phyloP scores from a whole-genome alignment of 2,797 vertebrate genomes.

The Rhinella marina region DNA sequence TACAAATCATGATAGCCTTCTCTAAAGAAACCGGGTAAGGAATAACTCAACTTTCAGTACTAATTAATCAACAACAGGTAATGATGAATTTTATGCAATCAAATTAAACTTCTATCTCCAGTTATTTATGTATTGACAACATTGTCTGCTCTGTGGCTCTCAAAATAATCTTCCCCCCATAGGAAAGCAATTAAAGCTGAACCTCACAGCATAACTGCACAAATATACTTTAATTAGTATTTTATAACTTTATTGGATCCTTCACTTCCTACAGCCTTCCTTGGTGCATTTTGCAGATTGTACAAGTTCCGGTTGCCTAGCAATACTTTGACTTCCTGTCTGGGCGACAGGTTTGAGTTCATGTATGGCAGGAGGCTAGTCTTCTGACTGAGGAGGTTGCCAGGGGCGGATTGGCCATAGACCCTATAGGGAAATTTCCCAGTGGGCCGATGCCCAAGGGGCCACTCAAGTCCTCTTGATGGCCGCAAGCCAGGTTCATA shows the following conservation, averaged over 20 bases:
- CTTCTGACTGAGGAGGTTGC: background rate
- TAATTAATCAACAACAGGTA: conserved; percentile 32
- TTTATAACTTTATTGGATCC: background rate
- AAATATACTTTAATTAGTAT: conserved; percentile 5
- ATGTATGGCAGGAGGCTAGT: too few relatives aligned
- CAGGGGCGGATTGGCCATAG: too few relatives aligned
- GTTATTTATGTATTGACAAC: background rate
- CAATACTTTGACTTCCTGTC: background rate
- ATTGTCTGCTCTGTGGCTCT: background rate
- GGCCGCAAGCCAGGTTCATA: too few relatives aligned
- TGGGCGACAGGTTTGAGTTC: background rate
- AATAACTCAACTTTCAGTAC: conserved; percentile 5
- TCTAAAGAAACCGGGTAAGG: background rate
- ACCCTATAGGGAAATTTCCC: too few relatives aligned
- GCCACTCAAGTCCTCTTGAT: too few relatives aligned
- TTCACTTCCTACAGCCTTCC: background rate
- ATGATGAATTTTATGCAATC: background rate
- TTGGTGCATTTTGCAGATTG: background rate
- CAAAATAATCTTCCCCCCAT: too few relatives aligned
- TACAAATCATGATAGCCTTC: conserved; percentile 7
- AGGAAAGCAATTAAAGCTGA: conserved; percentile 6
- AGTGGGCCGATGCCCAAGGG: too few relatives aligned
- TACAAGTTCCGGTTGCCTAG: background rate
- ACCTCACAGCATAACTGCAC: background rate
- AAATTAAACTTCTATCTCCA: background rate